These are phyloP conservation scores for Pteronura brasiliensis DNA, from an alignment of 2,113 vertebrate species.

Conservation along the genomic window DNA sequence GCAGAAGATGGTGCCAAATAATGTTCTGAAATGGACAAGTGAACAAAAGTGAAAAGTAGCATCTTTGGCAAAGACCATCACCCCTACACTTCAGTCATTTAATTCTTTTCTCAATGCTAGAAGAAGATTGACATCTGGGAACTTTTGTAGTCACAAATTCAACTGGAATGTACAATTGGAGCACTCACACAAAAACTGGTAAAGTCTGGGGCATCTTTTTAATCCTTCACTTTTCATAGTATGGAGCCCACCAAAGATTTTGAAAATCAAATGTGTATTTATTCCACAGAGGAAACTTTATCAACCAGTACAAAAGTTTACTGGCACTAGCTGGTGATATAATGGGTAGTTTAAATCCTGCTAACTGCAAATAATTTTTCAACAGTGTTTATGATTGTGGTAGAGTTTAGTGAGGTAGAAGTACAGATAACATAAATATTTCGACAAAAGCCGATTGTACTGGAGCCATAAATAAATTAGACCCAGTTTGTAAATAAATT, in stretches of 20 bases:
- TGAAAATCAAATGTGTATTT: slow-evolving; percentile 86
- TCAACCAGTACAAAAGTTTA: slow-evolving; percentile 85
- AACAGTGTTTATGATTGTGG: slow-evolving; percentile 83
- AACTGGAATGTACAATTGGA: not conserved
- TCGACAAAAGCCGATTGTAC: slow-evolving; percentile 82
- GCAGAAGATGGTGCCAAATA: not conserved
- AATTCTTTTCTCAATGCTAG: not conserved
- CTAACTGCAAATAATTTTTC: slow-evolving; percentile 89
- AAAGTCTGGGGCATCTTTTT: slow-evolving; percentile 64
- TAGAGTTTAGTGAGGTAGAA: slow-evolving; percentile 82
- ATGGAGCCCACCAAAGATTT: slow-evolving; percentile 78
- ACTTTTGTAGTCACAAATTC: not conserved
- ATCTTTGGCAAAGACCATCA: not conserved
- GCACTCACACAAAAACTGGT: not conserved
- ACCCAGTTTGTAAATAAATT: slow-evolving; percentile 86
- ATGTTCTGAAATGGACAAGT: not conserved
- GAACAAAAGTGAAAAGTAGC: not conserved
- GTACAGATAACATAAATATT: slow-evolving; percentile 88
- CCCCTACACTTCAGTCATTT: not conserved
- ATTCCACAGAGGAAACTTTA: slow-evolving; percentile 85
- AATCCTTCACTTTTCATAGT: slow-evolving; percentile 31
- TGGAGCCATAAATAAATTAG: slow-evolving; percentile 86
- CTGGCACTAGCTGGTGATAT: slow-evolving; percentile 85
- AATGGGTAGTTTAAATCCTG: slow-evolving; percentile 87
- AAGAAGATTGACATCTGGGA: not conserved